Percentiles rank a stretch among this genome's conserved stretches.
phyloP scores from a whole-genome alignment of 2,797 vertebrate species.

The Denticeps clupeoides region DNA sequence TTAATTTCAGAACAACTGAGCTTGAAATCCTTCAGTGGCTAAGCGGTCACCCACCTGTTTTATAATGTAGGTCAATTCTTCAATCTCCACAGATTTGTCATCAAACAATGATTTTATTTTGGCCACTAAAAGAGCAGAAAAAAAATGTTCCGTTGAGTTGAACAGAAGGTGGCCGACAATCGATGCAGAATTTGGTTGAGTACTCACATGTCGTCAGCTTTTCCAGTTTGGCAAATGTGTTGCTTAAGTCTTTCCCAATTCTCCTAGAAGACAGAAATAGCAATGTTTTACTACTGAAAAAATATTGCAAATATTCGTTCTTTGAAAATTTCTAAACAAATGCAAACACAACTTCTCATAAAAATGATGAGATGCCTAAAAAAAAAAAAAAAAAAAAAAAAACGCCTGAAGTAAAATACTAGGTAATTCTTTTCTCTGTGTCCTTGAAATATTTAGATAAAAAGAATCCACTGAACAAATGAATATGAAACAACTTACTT shows the following conservation, averaged over 20 bases:
- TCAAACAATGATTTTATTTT: slow-evolving; percentile 91
- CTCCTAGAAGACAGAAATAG: slow-evolving; percentile 52
- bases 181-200: not conserved
- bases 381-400: too few relatives aligned
- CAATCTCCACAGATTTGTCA: slow-evolving; percentile 85
- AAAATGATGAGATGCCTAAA: too few relatives aligned
- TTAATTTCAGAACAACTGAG: too few relatives aligned
- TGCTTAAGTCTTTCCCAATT: slow-evolving; percentile 90
- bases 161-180: not conserved
- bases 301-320: too few relatives aligned
- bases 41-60: slow-evolving; percentile 81
- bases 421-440: too few relatives aligned
- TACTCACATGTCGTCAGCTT: slow-evolving; percentile 89
- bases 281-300: not conserved
- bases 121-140: slow-evolving; percentile 63
- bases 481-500: slow-evolving; percentile 63
- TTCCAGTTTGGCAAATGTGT: slow-evolving; percentile 91
- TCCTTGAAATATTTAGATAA: too few relatives aligned
- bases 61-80: slow-evolving; percentile 89
- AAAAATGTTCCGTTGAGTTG: too few relatives aligned
- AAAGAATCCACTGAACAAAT: too few relatives aligned
- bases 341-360: too few relatives aligned
- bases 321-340: too few relatives aligned
- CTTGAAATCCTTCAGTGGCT: too few relatives aligned
- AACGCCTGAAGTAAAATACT: too few relatives aligned